These are phyloP conservation scores for Protaetia brevitarsis DNA, from an alignment of 1,140 invertebrate species.

Conservation along the genomic window DNA sequence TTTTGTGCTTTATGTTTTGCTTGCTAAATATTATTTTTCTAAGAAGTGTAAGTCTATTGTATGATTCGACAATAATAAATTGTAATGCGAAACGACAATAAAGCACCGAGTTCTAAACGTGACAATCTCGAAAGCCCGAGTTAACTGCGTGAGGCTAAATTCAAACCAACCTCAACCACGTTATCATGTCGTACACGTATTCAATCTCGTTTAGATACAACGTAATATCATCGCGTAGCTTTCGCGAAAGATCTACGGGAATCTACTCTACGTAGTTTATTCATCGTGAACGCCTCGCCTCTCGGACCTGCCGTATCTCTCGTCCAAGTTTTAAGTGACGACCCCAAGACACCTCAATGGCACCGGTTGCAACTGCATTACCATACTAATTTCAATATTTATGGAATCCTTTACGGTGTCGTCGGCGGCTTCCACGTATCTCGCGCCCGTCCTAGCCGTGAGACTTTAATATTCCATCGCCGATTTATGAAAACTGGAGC, in stretches of 20 bases:
- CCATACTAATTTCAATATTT: slow-evolving; percentile 18
- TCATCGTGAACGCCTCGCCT: background rate
- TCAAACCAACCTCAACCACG: background rate
- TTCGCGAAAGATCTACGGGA: background rate
- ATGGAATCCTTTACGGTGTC: slow-evolving; percentile 10
- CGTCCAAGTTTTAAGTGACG: slow-evolving; percentile 3
- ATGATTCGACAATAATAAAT: background rate
- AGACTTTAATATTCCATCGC: slow-evolving; percentile 6
- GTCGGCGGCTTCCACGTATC: background rate
- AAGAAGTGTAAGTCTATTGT: too few species aligned
- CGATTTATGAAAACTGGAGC: slow-evolving; percentile 11
- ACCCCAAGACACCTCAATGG: background rate
- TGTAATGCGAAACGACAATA: background rate
- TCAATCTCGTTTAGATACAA: background rate
- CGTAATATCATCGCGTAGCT: background rate
- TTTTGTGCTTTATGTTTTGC: too few species aligned
- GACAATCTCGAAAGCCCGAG: background rate
- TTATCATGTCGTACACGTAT: background rate
- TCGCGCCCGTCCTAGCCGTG: background rate
- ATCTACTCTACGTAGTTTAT: background rate
- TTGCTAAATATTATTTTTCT: too few species aligned
- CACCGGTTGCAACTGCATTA: slow-evolving; percentile 17
- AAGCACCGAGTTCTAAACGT: background rate
- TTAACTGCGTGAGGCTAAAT: background rate
- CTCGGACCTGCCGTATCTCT: background rate